Percentiles rank a stretch among this genome's conserved stretches.
These are phyloP conservation scores for Chionomys nivalis DNA, from an alignment of 2,113 vertebrate species.

Conservation along the genomic window DNA sequence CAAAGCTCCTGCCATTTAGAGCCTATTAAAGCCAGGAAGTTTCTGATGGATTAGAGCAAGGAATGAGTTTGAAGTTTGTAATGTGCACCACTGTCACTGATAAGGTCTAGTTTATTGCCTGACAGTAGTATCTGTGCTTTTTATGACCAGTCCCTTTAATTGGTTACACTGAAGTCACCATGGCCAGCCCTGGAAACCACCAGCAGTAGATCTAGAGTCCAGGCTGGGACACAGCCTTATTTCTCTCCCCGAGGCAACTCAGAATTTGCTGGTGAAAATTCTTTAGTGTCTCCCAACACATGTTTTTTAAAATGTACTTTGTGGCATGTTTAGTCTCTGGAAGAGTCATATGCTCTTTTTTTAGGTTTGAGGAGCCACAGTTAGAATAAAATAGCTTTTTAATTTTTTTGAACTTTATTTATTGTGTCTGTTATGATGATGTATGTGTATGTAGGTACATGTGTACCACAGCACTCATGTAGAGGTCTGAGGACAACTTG, in stretches of 20 bases:
- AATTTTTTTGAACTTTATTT: neutral
- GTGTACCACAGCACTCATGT: neutral
- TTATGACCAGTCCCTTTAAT: constrained; percentile 86
- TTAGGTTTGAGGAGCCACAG: neutral
- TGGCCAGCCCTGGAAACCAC: constrained; percentile 59
- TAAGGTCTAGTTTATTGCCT: constrained; percentile 88
- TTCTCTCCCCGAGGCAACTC: constrained; percentile 29
- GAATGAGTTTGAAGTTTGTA: constrained; percentile 91
- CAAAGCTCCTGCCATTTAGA: constrained; percentile 91
- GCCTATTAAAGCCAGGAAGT: constrained; percentile 91
- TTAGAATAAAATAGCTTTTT: constrained; percentile 1
- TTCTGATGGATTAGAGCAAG: constrained; percentile 91
- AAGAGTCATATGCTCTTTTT: neutral
- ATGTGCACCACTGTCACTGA: constrained; percentile 87
- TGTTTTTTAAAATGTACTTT: neutral
- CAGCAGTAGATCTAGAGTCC: constrained; percentile 39
- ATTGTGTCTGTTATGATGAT: neutral
- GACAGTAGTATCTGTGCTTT: constrained; percentile 87
- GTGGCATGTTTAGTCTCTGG: constrained; percentile 9
- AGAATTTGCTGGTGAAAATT: constrained; percentile 19
- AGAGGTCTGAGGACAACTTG: neutral
- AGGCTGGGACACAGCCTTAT: neutral
- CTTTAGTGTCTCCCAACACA: neutral
- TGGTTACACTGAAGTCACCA: constrained; percentile 78
- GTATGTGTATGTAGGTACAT: neutral